Evolutionary conservation across 2,113 vertebrate species (phyloP).

Genomic region (Ailurus styani): DNA sequence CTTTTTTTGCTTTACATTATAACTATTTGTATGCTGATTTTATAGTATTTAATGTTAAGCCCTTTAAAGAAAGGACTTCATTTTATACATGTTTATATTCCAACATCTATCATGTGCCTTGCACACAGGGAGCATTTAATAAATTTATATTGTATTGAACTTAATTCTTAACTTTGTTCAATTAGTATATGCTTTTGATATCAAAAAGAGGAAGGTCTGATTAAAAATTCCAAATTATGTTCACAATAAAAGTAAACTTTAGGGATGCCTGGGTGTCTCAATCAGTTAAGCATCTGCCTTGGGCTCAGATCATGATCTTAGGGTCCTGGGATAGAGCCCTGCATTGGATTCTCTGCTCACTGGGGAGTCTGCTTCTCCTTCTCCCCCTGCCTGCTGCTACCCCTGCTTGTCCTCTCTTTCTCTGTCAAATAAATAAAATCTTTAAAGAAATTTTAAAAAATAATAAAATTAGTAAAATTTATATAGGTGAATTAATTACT

Average conservation of each 20-base stretch:
- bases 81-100: not conserved
- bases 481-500: not conserved
- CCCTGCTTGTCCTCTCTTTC: not conserved
- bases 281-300: not conserved
- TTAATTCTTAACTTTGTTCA: not conserved
- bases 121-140: not conserved
- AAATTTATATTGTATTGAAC: not conserved
- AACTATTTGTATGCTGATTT: not conserved
- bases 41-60: not conserved
- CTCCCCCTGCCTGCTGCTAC: not conserved
- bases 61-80: not conserved
- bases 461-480: not conserved
- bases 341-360: not conserved
- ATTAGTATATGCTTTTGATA: not conserved
- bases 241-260: not conserved
- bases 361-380: not conserved
- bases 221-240: not conserved
- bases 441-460: not conserved
- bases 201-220: not conserved
- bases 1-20: not conserved
- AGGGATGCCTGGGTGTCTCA: not conserved
- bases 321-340: not conserved
- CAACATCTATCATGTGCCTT: not conserved
- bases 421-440: not conserved
- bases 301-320: not conserved